Evolutionary conservation across 2,797 vertebrate species (phyloP).

Genomic region (Sebastes paucispinis): DNA sequence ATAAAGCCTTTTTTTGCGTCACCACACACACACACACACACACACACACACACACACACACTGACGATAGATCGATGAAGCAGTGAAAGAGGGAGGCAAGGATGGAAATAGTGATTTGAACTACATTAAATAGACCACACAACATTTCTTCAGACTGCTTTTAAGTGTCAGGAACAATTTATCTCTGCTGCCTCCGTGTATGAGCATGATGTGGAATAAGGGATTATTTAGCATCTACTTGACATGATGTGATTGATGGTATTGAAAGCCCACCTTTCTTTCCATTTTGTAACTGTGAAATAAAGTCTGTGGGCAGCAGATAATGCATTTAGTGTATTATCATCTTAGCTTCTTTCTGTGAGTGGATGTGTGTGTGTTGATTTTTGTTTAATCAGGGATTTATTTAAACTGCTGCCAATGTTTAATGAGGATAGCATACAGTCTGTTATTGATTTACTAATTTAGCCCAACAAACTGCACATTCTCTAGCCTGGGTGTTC

Average conservation of each 20-base stretch:
- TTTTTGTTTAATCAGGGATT: constrained; percentile 27
- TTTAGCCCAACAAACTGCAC: constrained; percentile 11
- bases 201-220: background rate
- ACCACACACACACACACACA: background rate
- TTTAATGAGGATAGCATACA: constrained; percentile 21
- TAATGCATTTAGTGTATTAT: constrained; percentile 3
- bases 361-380: background rate
- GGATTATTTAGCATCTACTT: constrained; percentile 19
- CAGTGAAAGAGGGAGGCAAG: background rate
- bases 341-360: background rate
- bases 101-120: constrained; percentile 14
- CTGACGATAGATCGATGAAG: constrained; percentile 12
- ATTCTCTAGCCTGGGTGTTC: background rate
- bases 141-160: constrained; percentile 26
- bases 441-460: constrained; percentile 12
- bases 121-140: constrained; percentile 1
- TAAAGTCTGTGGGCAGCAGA: background rate
- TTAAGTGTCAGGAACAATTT: background rate
- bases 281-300: constrained; percentile 20
- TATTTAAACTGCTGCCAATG: constrained; percentile 11
- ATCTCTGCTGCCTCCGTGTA: background rate
- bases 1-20: background rate
- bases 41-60: background rate
- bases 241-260: background rate
- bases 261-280: constrained; percentile 16